Percentiles rank a stretch among this genome's conserved stretches.
Evolutionary conservation across 2,888 invertebrate species (phyloP).

Genomic region (Leptopilina drosophilae): DNA sequence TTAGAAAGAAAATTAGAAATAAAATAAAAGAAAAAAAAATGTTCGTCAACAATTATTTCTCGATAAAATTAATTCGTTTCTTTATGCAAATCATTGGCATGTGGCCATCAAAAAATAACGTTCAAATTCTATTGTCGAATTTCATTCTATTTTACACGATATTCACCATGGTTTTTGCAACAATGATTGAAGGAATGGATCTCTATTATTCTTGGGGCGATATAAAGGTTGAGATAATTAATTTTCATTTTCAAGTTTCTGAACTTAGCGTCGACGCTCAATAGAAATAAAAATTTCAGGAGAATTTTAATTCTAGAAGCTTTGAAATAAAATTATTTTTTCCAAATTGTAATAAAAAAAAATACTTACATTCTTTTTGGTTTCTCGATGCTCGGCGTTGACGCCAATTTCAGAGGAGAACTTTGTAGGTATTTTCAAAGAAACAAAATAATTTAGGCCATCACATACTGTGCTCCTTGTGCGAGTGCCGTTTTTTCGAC

Average conservation of each 20-base stretch:
- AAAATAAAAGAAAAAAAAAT: background rate
- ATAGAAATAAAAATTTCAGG: no score
- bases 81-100: slow-evolving; percentile 62
- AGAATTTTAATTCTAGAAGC: no score
- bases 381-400: no score
- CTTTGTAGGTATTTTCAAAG: background rate
- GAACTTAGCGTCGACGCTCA: no score
- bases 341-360: no score
- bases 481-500: slow-evolving; percentile 53
- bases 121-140: slow-evolving; percentile 56
- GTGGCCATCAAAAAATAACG: slow-evolving; percentile 56
- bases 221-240: slow-evolving; percentile 48
- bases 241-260: no score
- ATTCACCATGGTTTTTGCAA: slow-evolving; percentile 53
- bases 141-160: slow-evolving; percentile 53
- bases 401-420: no score
- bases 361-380: no score
- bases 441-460: slow-evolving; percentile 47
- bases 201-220: slow-evolving; percentile 57
- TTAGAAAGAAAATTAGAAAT: no score
- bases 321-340: no score
- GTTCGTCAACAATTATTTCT: slow-evolving; percentile 51
- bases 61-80: slow-evolving; percentile 57
- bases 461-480: slow-evolving; percentile 55
- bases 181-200: slow-evolving; percentile 53